Evolutionary conservation across 2,888 invertebrate species (phyloP).

Genomic region (Osedax frankpressi): DNA sequence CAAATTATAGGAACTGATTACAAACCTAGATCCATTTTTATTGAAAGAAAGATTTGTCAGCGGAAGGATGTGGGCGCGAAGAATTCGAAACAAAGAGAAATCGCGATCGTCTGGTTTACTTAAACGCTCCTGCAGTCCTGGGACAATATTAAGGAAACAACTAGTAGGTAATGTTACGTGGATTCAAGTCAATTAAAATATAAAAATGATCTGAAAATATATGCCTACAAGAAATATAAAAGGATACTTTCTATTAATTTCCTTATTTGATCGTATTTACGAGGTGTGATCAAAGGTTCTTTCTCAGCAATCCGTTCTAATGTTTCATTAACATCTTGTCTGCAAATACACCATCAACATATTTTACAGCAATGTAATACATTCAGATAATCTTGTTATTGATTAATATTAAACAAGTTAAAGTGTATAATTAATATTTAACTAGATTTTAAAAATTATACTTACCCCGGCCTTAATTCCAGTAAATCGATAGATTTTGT

Average conservation of each 20-base stretch:
- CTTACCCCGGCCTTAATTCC: slow-evolving; percentile 43
- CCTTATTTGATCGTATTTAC: slow-evolving; percentile 43
- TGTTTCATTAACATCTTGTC: slow-evolving; percentile 38
- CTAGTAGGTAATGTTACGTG: no score
- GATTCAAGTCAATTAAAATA: no score
- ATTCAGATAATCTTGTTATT: no score
- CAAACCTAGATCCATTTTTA: slow-evolving; percentile 45
- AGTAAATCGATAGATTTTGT: slow-evolving; percentile 46
- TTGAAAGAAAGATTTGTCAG: slow-evolving; percentile 47
- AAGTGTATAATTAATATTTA: not conserved
- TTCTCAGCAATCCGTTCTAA: slow-evolving; percentile 43
- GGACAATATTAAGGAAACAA: not conserved
- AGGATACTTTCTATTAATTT: slow-evolving; percentile 43
- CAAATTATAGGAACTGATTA: no score
- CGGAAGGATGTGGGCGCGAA: slow-evolving; percentile 45
- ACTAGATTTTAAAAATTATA: slow-evolving; percentile 12
- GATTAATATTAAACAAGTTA: no score
- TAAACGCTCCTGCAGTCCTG: slow-evolving; percentile 43
- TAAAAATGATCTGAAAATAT: no score
- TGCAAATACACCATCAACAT: not conserved
- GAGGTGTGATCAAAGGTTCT: slow-evolving; percentile 43
- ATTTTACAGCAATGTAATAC: not conserved
- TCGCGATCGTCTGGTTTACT: slow-evolving; percentile 40
- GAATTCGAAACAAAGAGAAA: slow-evolving; percentile 41
- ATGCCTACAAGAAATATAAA: slow-evolving; percentile 3